Evolutionary conservation across 1,140 invertebrate genomes (phyloP).

Genomic region (Platyscapa corneri): DNA sequence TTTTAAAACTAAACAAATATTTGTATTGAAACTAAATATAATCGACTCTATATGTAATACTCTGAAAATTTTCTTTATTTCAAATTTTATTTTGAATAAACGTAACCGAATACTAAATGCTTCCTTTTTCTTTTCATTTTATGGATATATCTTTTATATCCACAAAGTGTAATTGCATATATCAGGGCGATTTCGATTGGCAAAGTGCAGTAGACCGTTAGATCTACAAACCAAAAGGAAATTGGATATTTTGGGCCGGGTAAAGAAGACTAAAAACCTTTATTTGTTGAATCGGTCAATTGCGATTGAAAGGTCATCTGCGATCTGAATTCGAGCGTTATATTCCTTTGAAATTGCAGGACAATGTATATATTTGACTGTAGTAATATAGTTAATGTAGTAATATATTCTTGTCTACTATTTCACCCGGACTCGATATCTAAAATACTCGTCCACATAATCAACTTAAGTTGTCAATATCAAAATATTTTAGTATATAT

Average conservation of each 20-base stretch:
- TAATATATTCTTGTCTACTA: too few species aligned
- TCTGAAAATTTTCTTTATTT: too few species aligned
- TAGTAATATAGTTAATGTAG: neutral
- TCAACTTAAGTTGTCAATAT: too few species aligned
- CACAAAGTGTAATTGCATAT: neutral
- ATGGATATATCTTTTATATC: neutral
- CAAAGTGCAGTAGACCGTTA: constrained; percentile 32
- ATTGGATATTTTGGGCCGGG: constrained; percentile 28
- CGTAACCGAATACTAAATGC: too few species aligned
- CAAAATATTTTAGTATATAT: too few species aligned
- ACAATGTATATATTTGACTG: neutral
- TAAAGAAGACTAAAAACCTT: neutral
- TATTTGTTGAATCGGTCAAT: constrained; percentile 37
- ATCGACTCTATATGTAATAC: too few species aligned
- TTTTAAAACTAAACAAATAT: too few species aligned
- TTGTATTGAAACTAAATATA: too few species aligned
- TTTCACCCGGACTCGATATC: too few species aligned
- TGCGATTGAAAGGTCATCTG: constrained; percentile 13
- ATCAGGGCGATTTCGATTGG: constrained; percentile 23
- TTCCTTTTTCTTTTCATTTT: neutral
- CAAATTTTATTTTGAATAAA: too few species aligned
- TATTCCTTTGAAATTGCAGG: neutral
- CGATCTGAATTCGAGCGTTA: neutral
- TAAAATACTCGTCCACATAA: too few species aligned
- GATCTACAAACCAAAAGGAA: constrained; percentile 17